Percentiles rank a stretch among this genome's conserved stretches.
Evolutionary conservation across 2,797 vertebrate species (phyloP).

Genomic region (Lates japonicus): DNA sequence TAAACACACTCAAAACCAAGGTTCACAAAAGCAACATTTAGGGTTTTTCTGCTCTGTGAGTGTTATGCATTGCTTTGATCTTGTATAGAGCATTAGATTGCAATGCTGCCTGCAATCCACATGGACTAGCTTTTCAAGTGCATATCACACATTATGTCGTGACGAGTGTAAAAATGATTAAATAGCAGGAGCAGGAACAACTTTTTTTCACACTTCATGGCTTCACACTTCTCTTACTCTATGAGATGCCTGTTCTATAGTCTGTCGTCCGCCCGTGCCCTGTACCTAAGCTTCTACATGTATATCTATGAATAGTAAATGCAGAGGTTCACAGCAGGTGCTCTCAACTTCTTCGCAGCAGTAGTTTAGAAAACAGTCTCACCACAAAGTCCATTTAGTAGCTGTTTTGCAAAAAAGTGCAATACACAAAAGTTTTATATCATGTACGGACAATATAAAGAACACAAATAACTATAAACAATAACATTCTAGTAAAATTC

Average conservation of each 20-base stretch:
- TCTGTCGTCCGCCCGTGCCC: background rate
- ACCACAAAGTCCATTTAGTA: too few relatives aligned
- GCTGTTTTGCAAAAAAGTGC: too few relatives aligned
- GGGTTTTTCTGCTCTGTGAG: conserved; percentile 3
- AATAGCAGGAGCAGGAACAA: background rate
- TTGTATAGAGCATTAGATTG: conserved; percentile 20
- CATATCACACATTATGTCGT: background rate
- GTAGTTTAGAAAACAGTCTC: background rate
- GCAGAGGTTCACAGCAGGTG: too few relatives aligned
- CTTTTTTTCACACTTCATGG: too few relatives aligned
- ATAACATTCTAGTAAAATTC: too few relatives aligned
- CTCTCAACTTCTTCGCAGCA: background rate
- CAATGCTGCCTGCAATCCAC: background rate
- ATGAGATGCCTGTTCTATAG: background rate
- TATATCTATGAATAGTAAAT: too few relatives aligned
- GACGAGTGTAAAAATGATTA: background rate
- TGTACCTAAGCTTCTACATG: too few relatives aligned
- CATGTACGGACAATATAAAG: too few relatives aligned
- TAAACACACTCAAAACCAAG: background rate
- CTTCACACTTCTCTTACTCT: background rate
- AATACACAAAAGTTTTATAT: too few relatives aligned
- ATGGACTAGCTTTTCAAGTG: conserved; percentile 1
- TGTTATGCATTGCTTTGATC: conserved; percentile 33
- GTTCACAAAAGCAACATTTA: conserved; percentile 17
- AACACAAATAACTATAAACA: too few relatives aligned